Percentiles rank a stretch among this genome's conserved stretches.
These are phyloP conservation scores for Panzeria rudis DNA, from an alignment of 2,888 invertebrate species.

Conservation along the genomic window DNA sequence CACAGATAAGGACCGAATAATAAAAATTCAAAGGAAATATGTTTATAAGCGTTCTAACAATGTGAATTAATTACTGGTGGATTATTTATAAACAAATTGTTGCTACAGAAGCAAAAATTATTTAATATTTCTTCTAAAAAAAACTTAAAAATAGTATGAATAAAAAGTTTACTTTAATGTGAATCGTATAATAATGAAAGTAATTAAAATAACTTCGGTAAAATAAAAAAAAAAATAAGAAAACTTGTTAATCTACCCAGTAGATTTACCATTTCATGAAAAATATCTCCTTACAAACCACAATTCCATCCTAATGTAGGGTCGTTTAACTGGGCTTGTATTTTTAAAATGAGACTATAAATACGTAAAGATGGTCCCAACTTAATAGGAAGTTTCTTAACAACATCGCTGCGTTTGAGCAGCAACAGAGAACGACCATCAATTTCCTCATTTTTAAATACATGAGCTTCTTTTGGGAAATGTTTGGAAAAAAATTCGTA, in stretches of 20 bases:
- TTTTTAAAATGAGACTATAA: constrained; percentile 91
- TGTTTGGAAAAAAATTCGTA: constrained; percentile 87
- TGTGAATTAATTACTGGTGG: not conserved
- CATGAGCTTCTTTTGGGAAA: constrained; percentile 87
- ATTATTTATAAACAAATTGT: not conserved
- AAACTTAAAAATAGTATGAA: not conserved
- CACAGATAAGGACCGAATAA: no score
- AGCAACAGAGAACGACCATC: constrained; percentile 94
- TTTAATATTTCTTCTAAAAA: not conserved
- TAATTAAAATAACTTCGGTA: not conserved
- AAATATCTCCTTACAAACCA: constrained; percentile 67
- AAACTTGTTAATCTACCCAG: constrained; percentile 36
- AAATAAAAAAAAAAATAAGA: not conserved
- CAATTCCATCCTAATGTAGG: constrained; percentile 79
- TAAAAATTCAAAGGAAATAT: not conserved
- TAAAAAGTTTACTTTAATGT: no score
- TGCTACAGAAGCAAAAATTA: not conserved
- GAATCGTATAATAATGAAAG: not conserved
- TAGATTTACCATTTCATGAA: constrained; percentile 37
- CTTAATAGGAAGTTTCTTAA: constrained; percentile 91
- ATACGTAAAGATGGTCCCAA: constrained; percentile 95
- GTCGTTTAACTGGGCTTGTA: constrained; percentile 91
- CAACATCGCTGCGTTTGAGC: constrained; percentile 92
- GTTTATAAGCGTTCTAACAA: not conserved
- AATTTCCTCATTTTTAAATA: constrained; percentile 94